Base-by-base conservation (phyloP, 2,888 invertebrate genomes). In the Cantharis rufa region DNA sequence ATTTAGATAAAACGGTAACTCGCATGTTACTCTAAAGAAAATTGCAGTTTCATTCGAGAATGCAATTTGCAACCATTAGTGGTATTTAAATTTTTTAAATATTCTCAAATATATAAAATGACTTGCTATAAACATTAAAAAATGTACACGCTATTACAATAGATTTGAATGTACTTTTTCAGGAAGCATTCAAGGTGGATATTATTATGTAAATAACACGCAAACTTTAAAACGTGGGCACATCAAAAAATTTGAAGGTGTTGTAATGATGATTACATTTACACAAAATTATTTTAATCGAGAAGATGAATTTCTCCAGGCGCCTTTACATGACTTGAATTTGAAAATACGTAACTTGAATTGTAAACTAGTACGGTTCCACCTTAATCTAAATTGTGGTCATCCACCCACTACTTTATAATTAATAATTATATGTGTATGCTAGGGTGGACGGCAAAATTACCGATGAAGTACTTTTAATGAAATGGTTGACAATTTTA, bases 231-330 rank as follows among this genome's bases (percentile, higher is more conserved):
- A 21, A n/a, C 15, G 64, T 66, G 24, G 16, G 16, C 24, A 24
- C 10, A 9, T 66, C 2, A 18, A 66, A 66, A 21, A 63, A 66
- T 48, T 48, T 48, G 48, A 66, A 66, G 16, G 24, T 66, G 64
- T 66, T 66, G 64, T 66, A 66, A 66, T 66, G 64, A 66, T 16
- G 15, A 9, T 66, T 66, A 66, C 18, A 66, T 66, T 66, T 21
- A 66, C 64, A 66, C 64, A 66, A 66, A 66, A 66, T 66, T 66
- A 66, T 66, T 24, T 66, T n/a, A 66, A 66, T 48, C 48, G 9
- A 2, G n/a, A 48, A 48, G 48, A 48, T 48, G n/a, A 7, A 48
- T 48, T 48, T 5, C n/a, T 48, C 7, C 7, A 48, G 48, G 7
- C 13, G 28, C 28, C 28, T 2, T 28, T 28, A 28, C 3, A 10